These are phyloP conservation scores for Cydia strobilella DNA, from an alignment of 1,140 invertebrate species.

Conservation along the genomic window DNA sequence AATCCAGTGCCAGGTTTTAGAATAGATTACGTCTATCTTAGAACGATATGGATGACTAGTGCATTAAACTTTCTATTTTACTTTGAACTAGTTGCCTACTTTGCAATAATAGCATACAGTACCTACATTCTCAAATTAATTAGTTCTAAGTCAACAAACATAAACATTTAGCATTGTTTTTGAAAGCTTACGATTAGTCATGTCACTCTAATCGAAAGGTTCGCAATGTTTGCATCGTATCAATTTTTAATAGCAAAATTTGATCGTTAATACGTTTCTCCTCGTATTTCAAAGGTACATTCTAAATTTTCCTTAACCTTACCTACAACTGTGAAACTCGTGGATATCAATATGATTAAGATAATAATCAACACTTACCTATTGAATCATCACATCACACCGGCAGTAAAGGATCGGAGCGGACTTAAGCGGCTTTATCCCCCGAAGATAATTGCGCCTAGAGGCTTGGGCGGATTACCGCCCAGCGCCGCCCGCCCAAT, in stretches of 20 bases:
- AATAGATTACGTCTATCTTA: slow-evolving; percentile 22
- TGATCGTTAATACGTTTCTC: too few relatives aligned
- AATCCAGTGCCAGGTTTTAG: slow-evolving; percentile 8
- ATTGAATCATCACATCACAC: slow-evolving; percentile 35
- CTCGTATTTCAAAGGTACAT: too few relatives aligned
- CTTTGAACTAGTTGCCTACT: slow-evolving; percentile 13
- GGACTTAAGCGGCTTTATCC: slow-evolving; percentile 46
- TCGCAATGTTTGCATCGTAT: too few relatives aligned
- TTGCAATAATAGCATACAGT: neutral
- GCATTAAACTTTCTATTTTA: slow-evolving; percentile 25
- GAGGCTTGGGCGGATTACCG: slow-evolving; percentile 50
- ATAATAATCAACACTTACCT: neutral
- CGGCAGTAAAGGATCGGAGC: slow-evolving; percentile 44
- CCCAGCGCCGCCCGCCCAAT: slow-evolving; percentile 34
- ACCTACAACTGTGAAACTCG: neutral
- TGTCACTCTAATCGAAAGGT: too few relatives aligned
- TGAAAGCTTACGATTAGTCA: too few relatives aligned
- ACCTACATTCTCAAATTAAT: neutral
- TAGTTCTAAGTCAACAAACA: too few relatives aligned
- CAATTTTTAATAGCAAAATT: too few relatives aligned
- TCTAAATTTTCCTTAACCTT: too few relatives aligned
- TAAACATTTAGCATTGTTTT: too few relatives aligned
- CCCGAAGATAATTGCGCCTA: slow-evolving; percentile 55
- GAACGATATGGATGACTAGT: slow-evolving; percentile 27
- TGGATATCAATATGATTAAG: neutral